Evolutionary conservation across 2,888 invertebrate genomes (phyloP), one percentile per base, ranked within the genome.

Genomic region (Ganaspis brasiliensis): DNA sequence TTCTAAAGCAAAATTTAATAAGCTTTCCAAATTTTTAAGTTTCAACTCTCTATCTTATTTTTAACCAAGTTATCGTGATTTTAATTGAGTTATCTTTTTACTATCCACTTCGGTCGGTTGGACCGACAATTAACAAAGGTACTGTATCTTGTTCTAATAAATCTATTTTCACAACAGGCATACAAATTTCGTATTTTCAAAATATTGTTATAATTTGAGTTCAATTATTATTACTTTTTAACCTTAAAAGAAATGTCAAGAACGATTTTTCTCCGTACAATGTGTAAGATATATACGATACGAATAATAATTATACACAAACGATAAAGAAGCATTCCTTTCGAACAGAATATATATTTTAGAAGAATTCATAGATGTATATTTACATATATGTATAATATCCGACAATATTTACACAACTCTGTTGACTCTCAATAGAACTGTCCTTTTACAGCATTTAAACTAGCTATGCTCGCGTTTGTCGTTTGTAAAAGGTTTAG

Each of bases 401-500:
- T 55, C 26, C 55, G 16, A 55, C 56, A 72, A 72, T 72, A 52
- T 72, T 72, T 72, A 55, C 72, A 72, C 55, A 24, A 24, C 4
- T 45, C 45, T 45, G 40, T 40, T 67, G 26, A 45, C 67, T 45
- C 67, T 45, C 24, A 24, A 67, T 67, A 67, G 26, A 67, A 67
- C 67, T 67, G 67, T 67, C 67, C 26, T 67, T 67, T 67, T 67
- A 67, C 26, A 45, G 40, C 67, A 67, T 67, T 63, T 67, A 24
- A 67, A 26, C 45, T 45, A 67, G 14, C 67, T 67, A 61, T 61
- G 45, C 45, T 67, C 24, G n/a, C n/a, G 40, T 67, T 67, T 72
- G 26, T 77, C 71, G n/a, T 40, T 40, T 73, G 59, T 56, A 55
- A 49, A 74, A 77, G 61, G 61, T 40, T 74, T 72, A 72, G 73